Percentiles rank a stretch among this genome's conserved stretches.
Evolutionary conservation across 2,113 vertebrate genomes (phyloP).

Genomic region (Dascyllus trimaculatus): DNA sequence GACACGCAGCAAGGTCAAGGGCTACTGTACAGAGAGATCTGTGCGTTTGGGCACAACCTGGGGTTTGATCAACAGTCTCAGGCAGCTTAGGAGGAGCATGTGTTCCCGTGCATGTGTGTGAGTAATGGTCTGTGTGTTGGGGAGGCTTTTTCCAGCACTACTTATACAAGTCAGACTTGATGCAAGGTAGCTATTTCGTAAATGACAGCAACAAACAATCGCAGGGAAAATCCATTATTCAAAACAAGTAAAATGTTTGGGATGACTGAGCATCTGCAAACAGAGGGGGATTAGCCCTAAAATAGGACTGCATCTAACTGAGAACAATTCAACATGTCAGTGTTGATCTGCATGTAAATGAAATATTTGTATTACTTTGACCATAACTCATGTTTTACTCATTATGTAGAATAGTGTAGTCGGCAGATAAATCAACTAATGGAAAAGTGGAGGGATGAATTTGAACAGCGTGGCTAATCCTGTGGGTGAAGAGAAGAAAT

Average conservation of each 20-base stretch:
- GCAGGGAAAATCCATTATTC: conserved; percentile 78
- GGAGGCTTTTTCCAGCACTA: conserved; percentile 33
- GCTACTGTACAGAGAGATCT: conserved; percentile 77
- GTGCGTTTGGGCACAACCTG: conserved; percentile 64
- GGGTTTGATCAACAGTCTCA: conserved; percentile 75
- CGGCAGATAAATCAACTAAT: conserved; percentile 67
- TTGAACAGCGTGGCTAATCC: conserved; percentile 61
- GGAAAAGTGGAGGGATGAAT: conserved; percentile 64
- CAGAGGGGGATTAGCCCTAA: conserved; percentile 73
- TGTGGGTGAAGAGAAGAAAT: conserved; percentile 55
- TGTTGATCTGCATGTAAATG: conserved; percentile 76
- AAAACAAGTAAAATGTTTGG: conserved; percentile 75
- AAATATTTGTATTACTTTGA: conserved; percentile 76
- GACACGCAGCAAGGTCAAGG: conserved; percentile 80
- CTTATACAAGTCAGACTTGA: conserved; percentile 57
- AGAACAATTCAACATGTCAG: conserved; percentile 73
- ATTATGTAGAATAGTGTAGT: conserved; percentile 72
- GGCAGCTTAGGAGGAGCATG: conserved; percentile 61
- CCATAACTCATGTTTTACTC: conserved; percentile 73
- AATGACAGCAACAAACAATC: conserved; percentile 74
- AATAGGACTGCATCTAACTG: conserved; percentile 64
- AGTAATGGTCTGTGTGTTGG: neutral
- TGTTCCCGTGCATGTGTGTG: conserved; percentile 7
- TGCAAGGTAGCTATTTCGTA: conserved; percentile 67
- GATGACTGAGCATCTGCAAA: conserved; percentile 76